Evolutionary conservation across 2,113 vertebrate genomes (phyloP).

Genomic region (Parotia lawesii): DNA sequence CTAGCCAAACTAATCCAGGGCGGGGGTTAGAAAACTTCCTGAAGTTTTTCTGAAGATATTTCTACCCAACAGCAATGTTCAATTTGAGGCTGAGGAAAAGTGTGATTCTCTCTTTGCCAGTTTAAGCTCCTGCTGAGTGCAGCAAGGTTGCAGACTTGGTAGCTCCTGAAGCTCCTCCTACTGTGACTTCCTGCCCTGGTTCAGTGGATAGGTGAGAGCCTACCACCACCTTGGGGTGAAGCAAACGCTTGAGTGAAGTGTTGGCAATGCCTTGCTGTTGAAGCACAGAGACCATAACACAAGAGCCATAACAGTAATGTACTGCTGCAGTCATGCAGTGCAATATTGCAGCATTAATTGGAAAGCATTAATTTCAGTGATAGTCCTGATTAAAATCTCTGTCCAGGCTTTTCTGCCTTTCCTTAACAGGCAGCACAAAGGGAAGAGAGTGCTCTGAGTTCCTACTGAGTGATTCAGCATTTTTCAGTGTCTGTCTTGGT

Average conservation of each 20-base stretch:
- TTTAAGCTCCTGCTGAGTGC: background rate
- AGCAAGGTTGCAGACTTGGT: background rate
- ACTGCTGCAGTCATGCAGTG: fast-evolving
- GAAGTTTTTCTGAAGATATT: background rate
- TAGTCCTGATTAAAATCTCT: background rate
- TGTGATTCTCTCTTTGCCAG: background rate
- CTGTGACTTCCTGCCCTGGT: background rate
- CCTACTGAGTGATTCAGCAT: background rate
- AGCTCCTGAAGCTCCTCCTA: background rate
- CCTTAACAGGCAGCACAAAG: background rate
- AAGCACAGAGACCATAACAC: fast-evolving
- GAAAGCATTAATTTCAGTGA: background rate
- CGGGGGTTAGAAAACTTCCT: background rate
- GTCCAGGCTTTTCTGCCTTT: background rate
- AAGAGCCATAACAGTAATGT: fast-evolving
- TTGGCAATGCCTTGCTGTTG: background rate
- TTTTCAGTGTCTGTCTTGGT: background rate
- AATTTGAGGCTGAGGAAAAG: background rate
- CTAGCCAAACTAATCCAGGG: background rate
- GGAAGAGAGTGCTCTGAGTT: background rate
- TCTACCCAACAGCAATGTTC: background rate
- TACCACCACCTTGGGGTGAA: background rate
- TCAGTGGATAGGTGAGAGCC: background rate
- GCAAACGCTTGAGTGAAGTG: background rate
- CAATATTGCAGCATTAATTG: background rate